Base-by-base conservation (phyloP, 2,888 invertebrate genomes). In the Drosophila putrida region DNA sequence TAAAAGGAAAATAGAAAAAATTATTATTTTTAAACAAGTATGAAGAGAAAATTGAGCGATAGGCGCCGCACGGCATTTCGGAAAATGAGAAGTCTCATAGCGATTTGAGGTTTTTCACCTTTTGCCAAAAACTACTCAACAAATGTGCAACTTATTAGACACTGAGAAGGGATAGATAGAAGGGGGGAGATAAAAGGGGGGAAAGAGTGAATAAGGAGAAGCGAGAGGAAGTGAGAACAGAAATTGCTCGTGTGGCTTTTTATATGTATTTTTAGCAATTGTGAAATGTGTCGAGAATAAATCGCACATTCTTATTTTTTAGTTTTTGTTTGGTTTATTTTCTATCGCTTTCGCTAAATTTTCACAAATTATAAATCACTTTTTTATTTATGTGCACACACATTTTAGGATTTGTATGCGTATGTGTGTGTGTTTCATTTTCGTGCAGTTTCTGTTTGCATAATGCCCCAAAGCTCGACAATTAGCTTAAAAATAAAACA, bases 101-200 rank as follows among this genome's bases (percentile, higher is more conserved):
- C 31, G 27, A 9, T 25, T 27, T 61, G 83, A 77, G 82, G 89
- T 83, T 76, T 88, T 86, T 88, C 89, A 83, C 82, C 82, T 83
- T 79, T 79, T 63, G 53, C 62, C 66, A 67, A 55, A 68, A 80
- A 69, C 61, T 71, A 78, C 64, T 79, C 44, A 60, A 55, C 50
- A 50, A 71, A 65, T 65, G 64, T 62, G 59, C 75, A 36, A 50
- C 38, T 33, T 66, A 57, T 46, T 50, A 36, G 20, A 20, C 4
- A 10, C 8, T 31, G 31, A 36, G 4, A n/a, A n/a, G n/a, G n/a
- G n/a, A n/a, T n/a, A n/a, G n/a, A n/a, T n/a, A n/a, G n/a, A n/a
- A n/a, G 9, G 15, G 8, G 47, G 10, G 10, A 13, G 31, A n/a
- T 8, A 28, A 28, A 28, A 6, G 13, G 36, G 9, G 6, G 11